Base-by-base conservation (phyloP, 1,140 invertebrate genomes). In the Microplitis mediator region DNA sequence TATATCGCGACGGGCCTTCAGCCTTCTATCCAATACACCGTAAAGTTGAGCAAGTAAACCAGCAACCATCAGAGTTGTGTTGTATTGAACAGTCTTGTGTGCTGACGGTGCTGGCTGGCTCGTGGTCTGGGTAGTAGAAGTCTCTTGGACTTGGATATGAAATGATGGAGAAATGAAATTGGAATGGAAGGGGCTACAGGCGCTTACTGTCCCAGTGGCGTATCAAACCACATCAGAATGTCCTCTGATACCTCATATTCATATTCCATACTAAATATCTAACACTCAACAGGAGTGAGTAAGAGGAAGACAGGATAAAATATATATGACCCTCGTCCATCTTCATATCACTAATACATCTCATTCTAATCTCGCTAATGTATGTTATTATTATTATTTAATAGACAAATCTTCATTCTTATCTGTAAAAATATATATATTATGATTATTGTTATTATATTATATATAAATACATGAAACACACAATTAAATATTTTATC, bases 171-270 rank as follows among this genome's bases (percentile, higher is more conserved):
- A 45, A 45, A 6, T 45, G 4, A 45, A 45, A 45, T 45, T 45
- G 0, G 4, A 45, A 45, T 45, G 39, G 39, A 35, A 13, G 23
- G 5, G 64, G 62, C 50, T 60, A 45, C 67, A 31, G 62, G 73
- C 79, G 74, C 77, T 77, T 75, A 75, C 76, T 73, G 77, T 69
- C 62, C 74, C 83, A 85, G 71, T 79, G 79, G 81, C 82, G 83
- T 81, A 80, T 45, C 39, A 45, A 45, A 45, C 8, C 39, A 45
- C 39, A 45, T 45, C 39, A 45, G 5, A 45, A 11, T 45, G 39
- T 45, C 39, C 39, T 45, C 39, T n/a, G 13, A 51, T 51, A 51
- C 13, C 23, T 45, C 39, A 45, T 45, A 11, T 11, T 45, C 39
- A 45, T 45, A 45, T 6, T 23, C 23, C 39, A 45, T 9, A 6